Percentiles rank a stretch among this genome's conserved stretches.
Evolutionary conservation across 1,140 invertebrate genomes (phyloP).

Genomic region (Acromyrmex echinatior): DNA sequence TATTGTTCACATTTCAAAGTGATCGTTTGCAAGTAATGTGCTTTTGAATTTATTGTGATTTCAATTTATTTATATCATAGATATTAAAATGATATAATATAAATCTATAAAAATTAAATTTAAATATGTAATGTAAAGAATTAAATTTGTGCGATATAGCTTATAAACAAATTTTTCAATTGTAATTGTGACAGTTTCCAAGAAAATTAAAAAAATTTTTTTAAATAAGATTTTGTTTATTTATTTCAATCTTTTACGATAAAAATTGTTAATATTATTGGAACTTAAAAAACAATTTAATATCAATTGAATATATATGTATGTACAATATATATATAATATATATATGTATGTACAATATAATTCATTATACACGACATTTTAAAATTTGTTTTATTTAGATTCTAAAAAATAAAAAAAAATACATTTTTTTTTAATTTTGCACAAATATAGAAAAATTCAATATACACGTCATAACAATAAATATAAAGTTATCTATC

Average conservation of each 20-base stretch:
- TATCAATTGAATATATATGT: too few species aligned
- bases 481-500: not conserved
- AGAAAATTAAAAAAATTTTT: too few species aligned
- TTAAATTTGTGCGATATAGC: not conserved
- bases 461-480: not conserved
- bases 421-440: not conserved
- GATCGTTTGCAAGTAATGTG: constrained; percentile 60
- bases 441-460: not conserved
- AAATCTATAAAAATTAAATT: not conserved
- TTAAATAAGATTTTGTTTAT: too few species aligned
- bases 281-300: too few species aligned
- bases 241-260: too few species aligned
- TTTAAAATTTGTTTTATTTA: too few species aligned
- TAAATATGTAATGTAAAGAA: not conserved
- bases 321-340: too few species aligned
- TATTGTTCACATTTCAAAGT: constrained; percentile 31
- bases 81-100: not conserved
- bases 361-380: too few species aligned
- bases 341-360: too few species aligned
- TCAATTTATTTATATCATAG: not conserved
- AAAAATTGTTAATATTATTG: too few species aligned
- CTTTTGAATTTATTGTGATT: not conserved
- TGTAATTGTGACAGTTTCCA: too few species aligned
- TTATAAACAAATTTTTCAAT: not conserved
- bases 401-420: not conserved